These are phyloP conservation scores for Nasonia giraulti DNA, from an alignment of 1,140 invertebrate genomes.

Conservation along the genomic window DNA sequence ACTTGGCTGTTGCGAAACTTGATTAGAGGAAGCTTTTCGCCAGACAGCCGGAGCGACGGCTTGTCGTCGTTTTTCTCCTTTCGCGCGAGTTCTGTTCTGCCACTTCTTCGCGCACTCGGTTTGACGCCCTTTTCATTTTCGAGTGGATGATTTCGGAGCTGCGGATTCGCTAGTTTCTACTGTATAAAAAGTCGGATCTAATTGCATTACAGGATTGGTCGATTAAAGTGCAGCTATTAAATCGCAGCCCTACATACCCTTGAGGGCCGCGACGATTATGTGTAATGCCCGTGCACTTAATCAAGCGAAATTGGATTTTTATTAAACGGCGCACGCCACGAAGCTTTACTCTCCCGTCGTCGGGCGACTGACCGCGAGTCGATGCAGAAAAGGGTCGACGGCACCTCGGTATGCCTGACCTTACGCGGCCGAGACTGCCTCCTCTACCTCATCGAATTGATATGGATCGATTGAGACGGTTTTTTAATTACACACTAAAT, in stretches of 20 bases:
- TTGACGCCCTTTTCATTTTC: neutral
- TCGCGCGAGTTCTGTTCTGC: neutral
- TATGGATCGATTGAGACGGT: no score
- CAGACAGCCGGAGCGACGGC: neutral
- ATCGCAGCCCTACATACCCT: no score
- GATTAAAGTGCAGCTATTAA: no score
- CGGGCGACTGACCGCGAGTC: neutral
- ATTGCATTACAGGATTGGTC: no score
- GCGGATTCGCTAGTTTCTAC: no score
- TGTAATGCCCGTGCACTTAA: constrained; percentile 35
- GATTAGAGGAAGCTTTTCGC: constrained; percentile 24
- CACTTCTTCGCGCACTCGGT: neutral
- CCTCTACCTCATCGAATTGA: no score
- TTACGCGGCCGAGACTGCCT: no score
- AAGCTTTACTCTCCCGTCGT: neutral
- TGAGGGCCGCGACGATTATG: neutral
- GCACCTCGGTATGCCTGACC: neutral
- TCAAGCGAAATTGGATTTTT: constrained; percentile 45
- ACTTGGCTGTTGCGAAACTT: constrained; percentile 38
- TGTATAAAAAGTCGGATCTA: no score
- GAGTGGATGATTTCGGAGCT: no score
- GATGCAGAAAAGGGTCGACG: constrained; percentile 20
- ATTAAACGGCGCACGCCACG: constrained; percentile 40
- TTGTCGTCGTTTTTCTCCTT: neutral
- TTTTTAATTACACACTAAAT: no score